Evolutionary conservation across 2,888 invertebrate genomes (phyloP).

Genomic region (Agriopis marginaria): DNA sequence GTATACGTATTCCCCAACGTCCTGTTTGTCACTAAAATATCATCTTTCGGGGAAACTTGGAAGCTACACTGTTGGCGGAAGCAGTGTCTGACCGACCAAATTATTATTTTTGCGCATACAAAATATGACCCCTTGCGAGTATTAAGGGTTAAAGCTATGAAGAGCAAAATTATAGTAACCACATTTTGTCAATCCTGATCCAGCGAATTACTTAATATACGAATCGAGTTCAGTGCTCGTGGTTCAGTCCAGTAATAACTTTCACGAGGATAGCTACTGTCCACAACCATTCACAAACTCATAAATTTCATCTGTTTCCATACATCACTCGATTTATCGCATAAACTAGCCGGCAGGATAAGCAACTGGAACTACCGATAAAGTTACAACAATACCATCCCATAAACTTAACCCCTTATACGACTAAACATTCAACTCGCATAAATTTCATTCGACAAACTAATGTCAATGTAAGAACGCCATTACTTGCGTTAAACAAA

Average conservation of each 20-base stretch:
- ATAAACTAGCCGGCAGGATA: conserved; percentile 55
- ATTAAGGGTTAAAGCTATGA: no score
- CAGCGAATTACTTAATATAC: no score
- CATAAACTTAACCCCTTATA: conserved; percentile 84
- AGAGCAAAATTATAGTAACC: no score
- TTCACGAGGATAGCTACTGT: conserved; percentile 24
- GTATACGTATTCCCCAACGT: no score
- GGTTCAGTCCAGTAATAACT: conserved; percentile 19
- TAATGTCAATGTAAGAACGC: conserved; percentile 86
- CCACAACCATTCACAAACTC: conserved; percentile 26
- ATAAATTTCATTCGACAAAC: conserved; percentile 86
- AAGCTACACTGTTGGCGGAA: no score
- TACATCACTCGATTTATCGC: conserved; percentile 62
- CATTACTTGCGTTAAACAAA: conserved; percentile 83
- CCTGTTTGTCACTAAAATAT: no score
- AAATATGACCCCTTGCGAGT: no score
- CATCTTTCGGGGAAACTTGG: no score
- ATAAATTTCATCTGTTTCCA: conserved; percentile 48
- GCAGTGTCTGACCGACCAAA: no score
- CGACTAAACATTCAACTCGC: conserved; percentile 83
- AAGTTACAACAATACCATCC: conserved; percentile 69
- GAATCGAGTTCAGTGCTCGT: not conserved
- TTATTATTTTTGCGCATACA: no score
- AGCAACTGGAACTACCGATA: conserved; percentile 59
- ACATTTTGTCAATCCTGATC: no score